Evolutionary conservation across 2,113 vertebrate species (phyloP), one percentile per base, ranked within the genome.

Genomic region (Vulpes vulpes): DNA sequence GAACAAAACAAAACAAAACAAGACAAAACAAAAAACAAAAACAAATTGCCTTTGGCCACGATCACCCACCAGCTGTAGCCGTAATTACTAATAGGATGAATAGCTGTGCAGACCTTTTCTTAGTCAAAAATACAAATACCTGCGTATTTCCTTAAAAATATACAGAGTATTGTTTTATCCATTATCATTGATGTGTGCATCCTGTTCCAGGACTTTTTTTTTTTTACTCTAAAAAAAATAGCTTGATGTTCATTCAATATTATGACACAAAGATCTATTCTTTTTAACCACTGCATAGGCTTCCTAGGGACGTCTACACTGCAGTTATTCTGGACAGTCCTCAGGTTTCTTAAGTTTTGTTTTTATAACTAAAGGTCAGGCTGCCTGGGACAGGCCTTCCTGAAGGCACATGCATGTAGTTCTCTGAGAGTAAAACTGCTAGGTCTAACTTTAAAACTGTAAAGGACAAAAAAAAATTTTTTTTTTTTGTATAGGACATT

Each of bases 341-440:
- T 17, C 78, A 27, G 30, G 2, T 71, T 38, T 89, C 59, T 38
- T 35, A 78, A 5, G 6, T 35, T 20, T 38, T 65, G 43, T 53
- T 51, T 12, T 20, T 38, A 25, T 60, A 30, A 95, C 2, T 4
- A 81, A 49, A 83, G 8, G 49, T 38, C 69, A 60, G 10, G 19
- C 11, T 5, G 35, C 32, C 32, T 19, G 16, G 23, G 60, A 23
- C 11, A 59, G 32, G 32, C 35, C 73, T 69, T 89, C 71, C 16
- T 12, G 53, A 84, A 32, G 9, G 3, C 25, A 32, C 9, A 25
- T 1, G 19, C 10, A 1, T 0, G 2, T 4, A 27, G 11, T 60
- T 94, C 80, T 95, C 53, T 65, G 65, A 80, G 69, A 65, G 19
- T 17, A 10, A 84, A 92, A 53, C 2, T 25, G 71, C 64, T 38